These are phyloP conservation scores for Ctenopoma multispine DNA, from an alignment of 2,797 vertebrate genomes.

Conservation along the genomic window DNA sequence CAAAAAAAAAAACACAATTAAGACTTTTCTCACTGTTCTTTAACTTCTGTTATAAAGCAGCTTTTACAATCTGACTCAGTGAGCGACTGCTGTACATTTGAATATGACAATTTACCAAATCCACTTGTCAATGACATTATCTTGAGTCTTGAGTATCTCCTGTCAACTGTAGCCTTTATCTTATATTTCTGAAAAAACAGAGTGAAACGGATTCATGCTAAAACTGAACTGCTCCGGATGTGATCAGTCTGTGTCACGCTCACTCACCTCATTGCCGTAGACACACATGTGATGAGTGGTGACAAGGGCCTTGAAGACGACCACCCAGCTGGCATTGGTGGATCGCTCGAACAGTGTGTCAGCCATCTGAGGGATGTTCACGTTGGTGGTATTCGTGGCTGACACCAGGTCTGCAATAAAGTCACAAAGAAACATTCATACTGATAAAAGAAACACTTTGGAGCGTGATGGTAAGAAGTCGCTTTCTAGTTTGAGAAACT, in stretches of 20 bases:
- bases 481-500: neutral
- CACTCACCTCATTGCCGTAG: constrained; percentile 95
- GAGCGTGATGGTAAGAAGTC: neutral
- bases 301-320: constrained; percentile 98
- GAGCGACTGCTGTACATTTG: neutral
- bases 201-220: neutral
- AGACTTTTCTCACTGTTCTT: neutral
- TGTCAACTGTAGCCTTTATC: neutral
- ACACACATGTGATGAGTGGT: constrained; percentile 98
- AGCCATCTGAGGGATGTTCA: constrained; percentile 99
- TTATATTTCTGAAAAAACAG: neutral
- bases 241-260: neutral
- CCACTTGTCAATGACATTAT: neutral
- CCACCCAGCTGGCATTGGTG: constrained; percentile 99
- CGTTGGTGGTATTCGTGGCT: constrained; percentile 98
- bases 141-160: neutral
- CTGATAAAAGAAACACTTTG: neutral
- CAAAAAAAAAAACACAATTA: neutral
- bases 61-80: neutral
- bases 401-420: constrained; percentile 92
- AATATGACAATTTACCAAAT: neutral
- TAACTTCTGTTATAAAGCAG: neutral
- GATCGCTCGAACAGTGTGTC: constrained; percentile 98
- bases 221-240: neutral
- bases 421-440: neutral